Evolutionary conservation across 1,140 invertebrate genomes (phyloP).

Genomic region (Samia ricini): DNA sequence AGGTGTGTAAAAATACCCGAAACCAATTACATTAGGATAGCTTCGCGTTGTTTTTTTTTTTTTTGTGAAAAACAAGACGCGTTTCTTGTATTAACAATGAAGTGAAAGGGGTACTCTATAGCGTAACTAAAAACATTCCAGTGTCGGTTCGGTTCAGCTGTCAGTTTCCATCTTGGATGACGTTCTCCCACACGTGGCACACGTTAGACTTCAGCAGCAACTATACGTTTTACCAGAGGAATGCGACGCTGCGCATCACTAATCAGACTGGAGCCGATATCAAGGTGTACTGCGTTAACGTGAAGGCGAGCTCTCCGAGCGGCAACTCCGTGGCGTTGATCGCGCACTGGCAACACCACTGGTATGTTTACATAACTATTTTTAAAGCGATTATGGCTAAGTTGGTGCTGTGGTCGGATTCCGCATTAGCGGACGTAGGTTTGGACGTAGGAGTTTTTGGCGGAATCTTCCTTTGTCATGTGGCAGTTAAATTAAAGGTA

Average conservation of each 20-base stretch:
- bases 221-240: slow-evolving; percentile 83
- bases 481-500: too few relatives aligned
- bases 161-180: slow-evolving; percentile 84
- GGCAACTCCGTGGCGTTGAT: slow-evolving; percentile 78
- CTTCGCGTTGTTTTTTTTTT: too few relatives aligned
- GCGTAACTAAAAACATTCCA: too few relatives aligned
- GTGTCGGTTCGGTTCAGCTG: slow-evolving; percentile 81
- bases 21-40: too few relatives aligned
- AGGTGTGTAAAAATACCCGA: too few relatives aligned
- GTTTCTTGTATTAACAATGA: too few relatives aligned
- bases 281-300: slow-evolving; percentile 80
- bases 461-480: too few relatives aligned
- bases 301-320: slow-evolving; percentile 78
- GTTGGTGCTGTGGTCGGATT: too few relatives aligned
- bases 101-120: too few relatives aligned
- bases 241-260: slow-evolving; percentile 81
- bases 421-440: too few relatives aligned
- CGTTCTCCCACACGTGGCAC: slow-evolving; percentile 83
- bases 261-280: slow-evolving; percentile 79
- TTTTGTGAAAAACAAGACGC: too few relatives aligned
- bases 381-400: too few relatives aligned
- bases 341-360: slow-evolving; percentile 79
- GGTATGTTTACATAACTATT: slow-evolving; percentile 42
- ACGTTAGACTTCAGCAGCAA: slow-evolving; percentile 83
- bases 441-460: neutral